These are phyloP conservation scores for Craterocephalus amniculus DNA, from an alignment of 2,797 vertebrate genomes.

Conservation along the genomic window DNA sequence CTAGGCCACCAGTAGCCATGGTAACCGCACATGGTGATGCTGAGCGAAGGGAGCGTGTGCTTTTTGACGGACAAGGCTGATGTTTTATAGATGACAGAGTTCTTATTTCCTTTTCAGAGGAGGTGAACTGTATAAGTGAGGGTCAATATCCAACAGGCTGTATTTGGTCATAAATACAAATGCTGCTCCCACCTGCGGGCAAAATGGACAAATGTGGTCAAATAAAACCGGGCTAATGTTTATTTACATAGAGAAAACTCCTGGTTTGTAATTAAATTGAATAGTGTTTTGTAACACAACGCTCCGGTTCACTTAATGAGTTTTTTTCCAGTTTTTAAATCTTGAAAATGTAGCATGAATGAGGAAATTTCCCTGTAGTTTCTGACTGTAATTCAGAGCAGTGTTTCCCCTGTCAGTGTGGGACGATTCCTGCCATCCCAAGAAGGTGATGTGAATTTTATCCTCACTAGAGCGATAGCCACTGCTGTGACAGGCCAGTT, in stretches of 20 bases:
- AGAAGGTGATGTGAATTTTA: no score
- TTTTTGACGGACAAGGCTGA: slow-evolving; percentile 64
- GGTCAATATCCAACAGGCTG: slow-evolving; percentile 14
- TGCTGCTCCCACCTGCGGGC: background rate
- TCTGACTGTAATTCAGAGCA: background rate
- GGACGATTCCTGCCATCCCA: no score
- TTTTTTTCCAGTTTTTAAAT: slow-evolving; percentile 5
- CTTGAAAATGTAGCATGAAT: background rate
- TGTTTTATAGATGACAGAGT: slow-evolving; percentile 60
- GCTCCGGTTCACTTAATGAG: slow-evolving; percentile 10
- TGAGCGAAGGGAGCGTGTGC: slow-evolving; percentile 12
- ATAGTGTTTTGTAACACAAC: no score
- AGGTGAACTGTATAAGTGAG: slow-evolving; percentile 18
- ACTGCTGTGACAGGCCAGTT: no score
- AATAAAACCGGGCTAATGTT: background rate
- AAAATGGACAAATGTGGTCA: slow-evolving; percentile 5
- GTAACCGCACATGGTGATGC: slow-evolving; percentile 54
- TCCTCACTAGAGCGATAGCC: no score
- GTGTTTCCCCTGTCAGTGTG: no score
- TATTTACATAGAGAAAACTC: background rate
- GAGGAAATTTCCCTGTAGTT: background rate
- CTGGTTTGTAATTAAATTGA: background rate
- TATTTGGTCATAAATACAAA: slow-evolving; percentile 1
- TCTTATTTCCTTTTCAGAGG: slow-evolving; percentile 27
- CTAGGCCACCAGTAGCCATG: slow-evolving; percentile 53